Conservation (phyloP, 1,140 invertebrate genomes). For the Neelides sp. region DNA sequence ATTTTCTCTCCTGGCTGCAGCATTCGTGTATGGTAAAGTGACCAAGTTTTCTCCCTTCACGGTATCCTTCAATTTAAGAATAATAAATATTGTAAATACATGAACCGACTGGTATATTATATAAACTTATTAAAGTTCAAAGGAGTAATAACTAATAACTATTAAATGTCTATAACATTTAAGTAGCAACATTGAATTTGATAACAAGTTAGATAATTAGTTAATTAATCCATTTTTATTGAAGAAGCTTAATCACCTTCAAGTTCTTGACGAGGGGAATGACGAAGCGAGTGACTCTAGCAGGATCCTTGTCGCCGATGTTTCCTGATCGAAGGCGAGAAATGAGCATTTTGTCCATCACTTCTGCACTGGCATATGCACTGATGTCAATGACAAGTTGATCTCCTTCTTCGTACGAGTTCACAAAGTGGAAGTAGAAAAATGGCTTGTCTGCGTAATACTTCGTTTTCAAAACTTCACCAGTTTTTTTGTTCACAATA, state of each 20-base stretch:
- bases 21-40: slow-evolving; percentile 17
- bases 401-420: slow-evolving; percentile 43
- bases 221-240: too few relatives aligned
- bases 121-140: not conserved
- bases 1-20: slow-evolving; percentile 25
- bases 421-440: slow-evolving; percentile 45
- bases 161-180: not conserved
- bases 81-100: not conserved
- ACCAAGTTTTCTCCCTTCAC: slow-evolving; percentile 26
- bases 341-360: slow-evolving; percentile 37
- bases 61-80: slow-evolving; percentile 17
- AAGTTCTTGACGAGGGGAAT: slow-evolving; percentile 33
- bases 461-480: slow-evolving; percentile 35
- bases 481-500: slow-evolving; percentile 40
- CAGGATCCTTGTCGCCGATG: slow-evolving; percentile 28
- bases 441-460: slow-evolving; percentile 38
- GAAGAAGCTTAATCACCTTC: too few relatives aligned
- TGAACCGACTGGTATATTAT: not conserved
- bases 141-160: not conserved
- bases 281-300: slow-evolving; percentile 32
- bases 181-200: too few relatives aligned
- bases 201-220: too few relatives aligned
- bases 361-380: slow-evolving; percentile 34
- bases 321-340: slow-evolving; percentile 32
- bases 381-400: slow-evolving; percentile 36